Base-by-base conservation (phyloP, 1,140 invertebrate genomes). In the Tetramorium simillimum region DNA sequence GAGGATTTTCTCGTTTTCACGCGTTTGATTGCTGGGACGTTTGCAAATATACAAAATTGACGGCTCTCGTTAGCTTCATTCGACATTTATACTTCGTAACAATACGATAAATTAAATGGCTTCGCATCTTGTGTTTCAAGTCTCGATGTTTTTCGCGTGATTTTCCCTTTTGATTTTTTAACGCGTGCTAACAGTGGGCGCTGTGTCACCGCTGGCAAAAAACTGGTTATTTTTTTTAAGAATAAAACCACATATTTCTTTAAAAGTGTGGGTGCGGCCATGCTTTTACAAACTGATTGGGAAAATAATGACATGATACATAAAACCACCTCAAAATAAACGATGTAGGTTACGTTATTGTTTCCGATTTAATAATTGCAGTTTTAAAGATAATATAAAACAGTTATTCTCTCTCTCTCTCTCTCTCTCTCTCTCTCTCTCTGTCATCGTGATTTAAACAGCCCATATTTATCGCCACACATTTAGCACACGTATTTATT, bases 231-330 rank as follows among this genome's bases (percentile, higher is more conserved):
- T 49, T 82, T 82, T 58, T 60, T 33, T 0, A 43, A 69, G 21
- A 82, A 72, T 43, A 37, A 73, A 73, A 56, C 43, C 46, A 70
- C 16, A 43, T 70, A 72, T 70, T 24, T 56, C 78, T 81, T 82
- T 46, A 28, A 7, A n/a, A 82, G 21, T 6, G 33, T 16, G 9
- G 3, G 3, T 49, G 10, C 6, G 43, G n/a, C 16, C 14, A n/a
- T 46, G 16, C 21, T 70, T 73, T 72, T 37, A 40, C 14, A 72
- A 82, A 73, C 6, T 24, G 37, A 73, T 60, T 56, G 65, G 12
- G 0, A 56, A 70, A 72, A 73, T 46, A 84, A 75, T 46, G 43
- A 33, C 24, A 43, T 53, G 37, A 69, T 46, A 40, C 14, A 28
- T 56, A 58, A 33, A 73, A 33, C 4, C 21, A 28, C 16, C 2